Evolutionary conservation across 1,140 invertebrate genomes (phyloP), one percentile per base, ranked within the genome.

Genomic region (Agrilus planipennis): DNA sequence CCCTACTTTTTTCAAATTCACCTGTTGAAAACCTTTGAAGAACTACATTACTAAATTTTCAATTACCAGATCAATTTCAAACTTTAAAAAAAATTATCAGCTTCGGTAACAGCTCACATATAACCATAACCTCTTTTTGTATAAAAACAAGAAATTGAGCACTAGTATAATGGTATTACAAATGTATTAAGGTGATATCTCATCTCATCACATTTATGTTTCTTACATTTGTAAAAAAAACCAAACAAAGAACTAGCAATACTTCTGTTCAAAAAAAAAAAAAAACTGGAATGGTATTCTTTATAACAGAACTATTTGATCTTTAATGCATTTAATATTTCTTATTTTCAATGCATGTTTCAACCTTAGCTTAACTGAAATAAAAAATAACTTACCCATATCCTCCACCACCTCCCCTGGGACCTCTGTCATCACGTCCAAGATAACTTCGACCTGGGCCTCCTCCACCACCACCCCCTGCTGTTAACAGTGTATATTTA

Each of bases 341-440:
- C 27, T 2, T 9, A 19, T 9, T 25, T 25, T 37, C 3, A 25
- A 25, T 2, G 3, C 14, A 25, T 25, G 27, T 15, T 6, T 6
- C 5, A 15, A 25, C 12, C 12, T 18, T 29, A 29, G 14, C 3
- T 6, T 18, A 30, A 18, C 21, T 28, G 19, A 39, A 12, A 11
- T 30, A 39, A 17, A 15, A 12, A 34, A 12, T 19, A 29, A 17
- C 41, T 42, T 42, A 42, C 41, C 41, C 41, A 37, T 28, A 42
- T 18, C 32, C 20, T 14, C 35, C 35, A 12, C 35, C 35, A 23
- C 40, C 31, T 36, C 41, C 34, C 31, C 34, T 32, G 19, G 21
- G 15, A 10, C 32, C 41, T 5, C 34, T 23, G 6, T 36, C 23
- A 38, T 38, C 35, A 15, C 35, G 21, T 4, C 35, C 35, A 2